These are phyloP conservation scores for Cryptocephalus moraei DNA, from an alignment of 2,888 invertebrate species.

Conservation along the genomic window DNA sequence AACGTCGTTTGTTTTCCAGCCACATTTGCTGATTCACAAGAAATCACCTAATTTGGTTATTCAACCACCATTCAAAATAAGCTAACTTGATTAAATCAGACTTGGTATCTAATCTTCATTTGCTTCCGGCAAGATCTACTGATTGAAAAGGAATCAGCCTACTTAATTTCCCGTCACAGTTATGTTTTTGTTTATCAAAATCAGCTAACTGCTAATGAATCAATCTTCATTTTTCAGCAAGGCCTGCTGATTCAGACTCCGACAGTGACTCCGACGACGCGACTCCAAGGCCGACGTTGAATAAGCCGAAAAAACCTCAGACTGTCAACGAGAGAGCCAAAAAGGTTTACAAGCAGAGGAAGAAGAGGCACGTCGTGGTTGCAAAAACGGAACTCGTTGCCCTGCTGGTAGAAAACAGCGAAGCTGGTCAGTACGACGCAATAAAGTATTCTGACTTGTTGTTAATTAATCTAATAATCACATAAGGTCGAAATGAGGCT, in stretches of 20 bases:
- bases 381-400: background rate
- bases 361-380: background rate
- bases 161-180: too few species aligned
- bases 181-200: too few species aligned
- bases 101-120: too few species aligned
- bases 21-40: too few species aligned
- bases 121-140: too few species aligned
- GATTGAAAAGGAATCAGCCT: too few species aligned
- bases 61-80: too few species aligned
- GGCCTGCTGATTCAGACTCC: background rate
- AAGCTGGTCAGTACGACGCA: background rate
- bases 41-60: too few species aligned
- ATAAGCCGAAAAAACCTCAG: background rate
- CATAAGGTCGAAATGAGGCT: constrained; percentile 38
- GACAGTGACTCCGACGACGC: background rate
- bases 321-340: background rate
- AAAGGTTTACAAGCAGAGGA: background rate
- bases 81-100: too few species aligned
- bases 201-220: background rate
- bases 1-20: too few species aligned
- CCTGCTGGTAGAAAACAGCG: background rate
- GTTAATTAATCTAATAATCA: background rate
- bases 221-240: background rate
- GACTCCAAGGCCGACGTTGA: background rate
- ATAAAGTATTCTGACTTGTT: too few species aligned